Evolutionary conservation across 1,140 invertebrate genomes (phyloP), one percentile per base, ranked within the genome.

Genomic region (Heterodera schachtii): DNA sequence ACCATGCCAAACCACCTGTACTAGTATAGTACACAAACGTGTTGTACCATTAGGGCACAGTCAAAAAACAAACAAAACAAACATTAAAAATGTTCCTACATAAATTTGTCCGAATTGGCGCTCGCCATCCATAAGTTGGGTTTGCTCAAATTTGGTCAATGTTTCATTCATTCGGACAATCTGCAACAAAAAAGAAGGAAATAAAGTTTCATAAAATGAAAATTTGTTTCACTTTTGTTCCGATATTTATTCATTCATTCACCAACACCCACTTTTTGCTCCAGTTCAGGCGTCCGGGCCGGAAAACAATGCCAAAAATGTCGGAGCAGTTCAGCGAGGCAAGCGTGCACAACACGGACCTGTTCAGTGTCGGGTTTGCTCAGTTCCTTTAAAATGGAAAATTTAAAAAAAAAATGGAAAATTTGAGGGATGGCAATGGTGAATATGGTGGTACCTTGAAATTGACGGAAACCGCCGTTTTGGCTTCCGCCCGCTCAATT

Each of bases 291-390:
- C 6, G 77, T 80, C 11, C 70, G 79, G 1, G 87, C 83, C 3
- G 87, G 87, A 75, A 89, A 87, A 64, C 87, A 89, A 11, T 46
- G 71, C 87, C 87, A 89, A 75, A 89, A 89, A 41, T 89, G 87
- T 60, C 84, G 83, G n/a, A 89, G 75, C 46, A 89, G 78, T 73
- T 90, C 88, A 21, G 82, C 77, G 19, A 84, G 44, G 9, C 82
- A 78, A 6, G 44, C 78, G 79, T 60, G 86, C 64, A 73, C 82
- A 6, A 73, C 73, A 44, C 85, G 41, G n/a, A 86, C 74, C 13
- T 84, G 79, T 43, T 66, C 77, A 7, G 86, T 43, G 11, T 81
- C 79, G 13, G 13, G 4, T 3, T 75, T 49, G 73, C 13, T 73
- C n/a, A 73, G 41, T n/a, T 67, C 84, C 77, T 79, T 21, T 41